Conservation (phyloP, 2,113 vertebrate species). For the Bombycilla garrulus region DNA sequence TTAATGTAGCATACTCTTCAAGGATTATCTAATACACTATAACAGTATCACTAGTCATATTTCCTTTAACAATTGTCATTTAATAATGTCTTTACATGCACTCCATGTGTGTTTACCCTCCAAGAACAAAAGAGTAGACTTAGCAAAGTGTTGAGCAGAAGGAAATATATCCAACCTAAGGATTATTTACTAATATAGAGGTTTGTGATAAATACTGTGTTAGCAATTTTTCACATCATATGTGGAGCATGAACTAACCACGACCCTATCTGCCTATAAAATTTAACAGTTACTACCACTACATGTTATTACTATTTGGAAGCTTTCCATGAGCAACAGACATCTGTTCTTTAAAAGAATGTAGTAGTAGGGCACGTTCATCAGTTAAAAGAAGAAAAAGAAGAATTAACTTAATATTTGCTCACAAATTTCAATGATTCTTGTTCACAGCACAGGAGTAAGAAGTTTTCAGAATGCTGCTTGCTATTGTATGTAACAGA, state of each 20-base stretch:
- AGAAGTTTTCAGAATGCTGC: not conserved
- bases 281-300: not conserved
- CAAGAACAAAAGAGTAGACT: not conserved
- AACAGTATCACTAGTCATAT: not conserved
- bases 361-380: not conserved
- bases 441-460: not conserved
- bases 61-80: not conserved
- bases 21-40: not conserved
- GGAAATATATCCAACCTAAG: not conserved
- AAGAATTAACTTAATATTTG: not conserved
- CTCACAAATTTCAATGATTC: not conserved
- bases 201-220: not conserved
- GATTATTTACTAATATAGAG: not conserved
- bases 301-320: not conserved
- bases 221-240: not conserved
- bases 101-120: not conserved
- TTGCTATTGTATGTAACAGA: not conserved
- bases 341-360: not conserved
- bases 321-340: not conserved
- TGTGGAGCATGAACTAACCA: not conserved
- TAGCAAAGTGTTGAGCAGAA: not conserved
- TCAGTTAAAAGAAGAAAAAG: not conserved
- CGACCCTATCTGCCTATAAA: not conserved
- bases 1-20: not conserved
- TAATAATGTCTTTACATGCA: not conserved